Conservation (phyloP, 2,888 invertebrate species). For the Sipha maydis region DNA sequence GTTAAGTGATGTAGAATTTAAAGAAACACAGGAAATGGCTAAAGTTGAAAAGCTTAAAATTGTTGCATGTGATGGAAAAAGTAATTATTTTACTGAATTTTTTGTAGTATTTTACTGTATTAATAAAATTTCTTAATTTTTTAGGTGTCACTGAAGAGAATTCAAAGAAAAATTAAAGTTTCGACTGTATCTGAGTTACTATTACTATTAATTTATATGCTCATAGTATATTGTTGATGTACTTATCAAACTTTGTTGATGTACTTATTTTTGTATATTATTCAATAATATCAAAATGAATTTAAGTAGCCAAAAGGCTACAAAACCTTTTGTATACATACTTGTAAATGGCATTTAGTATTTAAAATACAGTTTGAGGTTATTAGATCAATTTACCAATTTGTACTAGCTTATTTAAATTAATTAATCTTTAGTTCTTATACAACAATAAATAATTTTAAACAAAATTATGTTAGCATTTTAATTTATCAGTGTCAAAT, state of each 20-base stretch:
- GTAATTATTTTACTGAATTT: slow-evolving; percentile 68
- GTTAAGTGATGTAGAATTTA: slow-evolving; percentile 96
- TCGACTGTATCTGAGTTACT: slow-evolving; percentile 14
- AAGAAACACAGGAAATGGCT: slow-evolving; percentile 92
- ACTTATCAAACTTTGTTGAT: slow-evolving; percentile 1
- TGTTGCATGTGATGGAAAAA: slow-evolving; percentile 97
- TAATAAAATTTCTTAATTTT: neutral
- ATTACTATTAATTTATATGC: slow-evolving; percentile 18
- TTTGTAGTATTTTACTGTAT: neutral
- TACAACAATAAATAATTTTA: too few relatives aligned
- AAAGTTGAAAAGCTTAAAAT: slow-evolving; percentile 96
- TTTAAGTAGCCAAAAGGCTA: neutral
- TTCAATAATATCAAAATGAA: neutral
- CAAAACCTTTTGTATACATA: neutral
- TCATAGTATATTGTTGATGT: slow-evolving; percentile 6
- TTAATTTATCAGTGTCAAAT: too few relatives aligned
- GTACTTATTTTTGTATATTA: slow-evolving; percentile 34
- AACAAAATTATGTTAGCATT: too few relatives aligned
- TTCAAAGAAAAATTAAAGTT: slow-evolving; percentile 47
- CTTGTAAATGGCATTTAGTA: slow-evolving; percentile 11
- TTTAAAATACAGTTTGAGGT: neutral
- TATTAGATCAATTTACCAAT: neutral
- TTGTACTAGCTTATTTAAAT: neutral
- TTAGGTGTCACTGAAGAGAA: slow-evolving; percentile 53
- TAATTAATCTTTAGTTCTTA: too few relatives aligned